Evolutionary conservation across 2,888 invertebrate species (phyloP), one percentile per base, ranked within the genome.

Genomic region (Caenorhabditis plicata): DNA sequence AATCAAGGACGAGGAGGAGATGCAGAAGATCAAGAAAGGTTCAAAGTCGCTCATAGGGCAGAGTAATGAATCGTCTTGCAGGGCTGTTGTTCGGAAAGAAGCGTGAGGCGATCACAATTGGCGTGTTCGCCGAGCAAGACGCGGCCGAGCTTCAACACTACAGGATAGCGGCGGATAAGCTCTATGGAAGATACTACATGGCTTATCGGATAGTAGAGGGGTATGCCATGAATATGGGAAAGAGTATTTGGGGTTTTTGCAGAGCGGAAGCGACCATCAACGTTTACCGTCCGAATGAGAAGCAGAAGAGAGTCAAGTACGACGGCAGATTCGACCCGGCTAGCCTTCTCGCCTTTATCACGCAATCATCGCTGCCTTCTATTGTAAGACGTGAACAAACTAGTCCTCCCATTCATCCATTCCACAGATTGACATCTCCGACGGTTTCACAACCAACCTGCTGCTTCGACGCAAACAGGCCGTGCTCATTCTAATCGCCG

Each of bases 151-250:
- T 67, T 45, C 61, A 62, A 40, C 64, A 71, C 27, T 78, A 64
- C 36, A 45, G 62, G 46, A 74, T 71, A 32, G 64, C 68, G 1
- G 74, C 75, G 7, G 64, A 66, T 25, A 60, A 71, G 25, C 64
- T 78, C 22, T 49, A 55, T 31, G 78, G 78, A 15, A 69, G 73
- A 41, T 78, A 76, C 42, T 75, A 69, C 39, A 35, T 74, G 15
- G 64, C 70, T n/a, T 64, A 62, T 43, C 47, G 29, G 8, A n/a
- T n/a, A n/a, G n/a, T n/a, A n/a, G n/a, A n/a, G n/a, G n/a, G n/a
- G n/a, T n/a, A n/a, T n/a, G n/a, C n/a, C n/a, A n/a, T n/a, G n/a
- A n/a, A 5, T 33, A 41, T 1, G 11, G 11, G 9, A 11, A 29
- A 29, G 11, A 29, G 8, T n/a, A n/a, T n/a, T n/a, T n/a, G n/a